Conservation (phyloP, 2,113 vertebrate genomes). For the Leptobrachium leishanense region DNA sequence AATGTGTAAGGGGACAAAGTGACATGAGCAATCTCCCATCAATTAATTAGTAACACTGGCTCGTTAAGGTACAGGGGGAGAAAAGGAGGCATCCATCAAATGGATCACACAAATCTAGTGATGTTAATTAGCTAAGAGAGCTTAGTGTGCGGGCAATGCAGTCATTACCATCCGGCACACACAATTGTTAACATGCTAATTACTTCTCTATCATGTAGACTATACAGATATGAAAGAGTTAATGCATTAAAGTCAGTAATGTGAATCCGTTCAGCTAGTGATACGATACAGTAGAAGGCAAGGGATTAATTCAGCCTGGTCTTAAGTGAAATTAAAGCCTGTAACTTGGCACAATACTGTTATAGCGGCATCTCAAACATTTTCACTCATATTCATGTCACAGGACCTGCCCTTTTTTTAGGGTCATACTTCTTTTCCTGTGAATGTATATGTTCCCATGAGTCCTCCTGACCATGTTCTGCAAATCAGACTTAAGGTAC, state of each 20-base stretch:
- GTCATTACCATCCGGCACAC: slow-evolving; percentile 34
- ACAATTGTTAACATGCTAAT: slow-evolving; percentile 44
- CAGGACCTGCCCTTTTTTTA: too few relatives aligned
- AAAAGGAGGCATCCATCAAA: slow-evolving; percentile 38
- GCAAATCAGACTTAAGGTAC: too few relatives aligned
- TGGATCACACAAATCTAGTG: slow-evolving; percentile 23
- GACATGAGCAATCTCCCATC: slow-evolving; percentile 44
- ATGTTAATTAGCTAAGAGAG: slow-evolving; percentile 46
- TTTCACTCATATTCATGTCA: too few relatives aligned
- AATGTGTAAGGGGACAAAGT: background rate
- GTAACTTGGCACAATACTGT: too few relatives aligned
- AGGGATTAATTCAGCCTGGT: too few relatives aligned
- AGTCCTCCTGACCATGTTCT: too few relatives aligned
- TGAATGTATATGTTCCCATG: too few relatives aligned
- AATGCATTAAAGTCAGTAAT: slow-evolving; percentile 19
- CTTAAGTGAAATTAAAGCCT: too few relatives aligned
- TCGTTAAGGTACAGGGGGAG: slow-evolving; percentile 37
- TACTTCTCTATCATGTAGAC: background rate
- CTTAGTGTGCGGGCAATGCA: slow-evolving; percentile 18
- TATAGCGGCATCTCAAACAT: too few relatives aligned
- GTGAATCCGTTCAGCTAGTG: background rate
- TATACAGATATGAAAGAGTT: slow-evolving; percentile 18
- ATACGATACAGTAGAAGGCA: background rate
- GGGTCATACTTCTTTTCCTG: too few relatives aligned
- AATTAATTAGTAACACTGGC: slow-evolving; percentile 41